Base-by-base conservation (phyloP, 1,140 invertebrate genomes). In the Patella vulgata region DNA sequence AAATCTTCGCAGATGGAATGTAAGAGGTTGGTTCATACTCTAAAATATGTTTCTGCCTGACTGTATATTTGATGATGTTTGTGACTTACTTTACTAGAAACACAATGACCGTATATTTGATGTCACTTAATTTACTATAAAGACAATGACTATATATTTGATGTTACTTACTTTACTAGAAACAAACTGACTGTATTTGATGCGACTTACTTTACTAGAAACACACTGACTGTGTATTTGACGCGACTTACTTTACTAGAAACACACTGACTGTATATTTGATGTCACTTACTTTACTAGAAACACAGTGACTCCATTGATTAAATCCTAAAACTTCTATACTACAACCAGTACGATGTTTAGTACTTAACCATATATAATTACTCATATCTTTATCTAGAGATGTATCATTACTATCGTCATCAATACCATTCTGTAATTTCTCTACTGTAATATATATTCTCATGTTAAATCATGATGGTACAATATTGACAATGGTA, bases 381-480 rank as follows among this genome's bases (percentile, higher is more conserved):
- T 40, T 55, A 42, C 40, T 46, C 36, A 28, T 25, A 21, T 56
- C 43, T 21, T 40, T 30, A 27, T 55, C 30, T 50, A 43, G 28
- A 39, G 30, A 17, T 27, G 51, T 9, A 33, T 28, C 36, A n/a
- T 58, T 31, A 23, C 30, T 63, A 21, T 53, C 54, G 52, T 23
- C 28, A 43, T 60, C 42, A 19, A n/a, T n/a, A n/a, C n/a, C n/a
- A n/a, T n/a, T n/a, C n/a, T n/a, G n/a, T n/a, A n/a, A n/a, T n/a
- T n/a, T n/a, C n/a, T n/a, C n/a, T n/a, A n/a, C n/a, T n/a, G n/a
- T n/a, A n/a, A n/a, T n/a, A n/a, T n/a, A n/a, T n/a, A n/a, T n/a
- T n/a, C n/a, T n/a, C n/a, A n/a, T n/a, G n/a, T n/a, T n/a, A n/a
- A n/a, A n/a, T n/a, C n/a, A n/a, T n/a, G n/a, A n/a, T n/a, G n/a